Conservation (phyloP, 2,888 invertebrate species). For the Lasioglossum vierecki region DNA sequence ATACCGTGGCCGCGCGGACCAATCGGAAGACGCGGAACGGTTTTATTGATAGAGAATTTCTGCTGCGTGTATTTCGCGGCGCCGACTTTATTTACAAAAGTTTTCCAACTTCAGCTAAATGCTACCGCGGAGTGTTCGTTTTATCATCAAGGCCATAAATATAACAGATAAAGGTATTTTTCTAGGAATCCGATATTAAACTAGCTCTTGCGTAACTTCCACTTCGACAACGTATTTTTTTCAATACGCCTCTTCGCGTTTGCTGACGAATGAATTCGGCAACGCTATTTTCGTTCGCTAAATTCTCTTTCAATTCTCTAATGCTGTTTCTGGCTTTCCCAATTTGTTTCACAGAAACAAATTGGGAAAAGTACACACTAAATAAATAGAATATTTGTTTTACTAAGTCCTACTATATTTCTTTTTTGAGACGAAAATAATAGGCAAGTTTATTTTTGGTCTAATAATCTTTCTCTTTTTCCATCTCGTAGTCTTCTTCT, state of each 20-base stretch:
- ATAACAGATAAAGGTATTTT: background rate
- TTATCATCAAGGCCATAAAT: background rate
- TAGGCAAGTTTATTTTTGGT: no score
- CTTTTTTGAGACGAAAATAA: no score
- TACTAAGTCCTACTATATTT: no score
- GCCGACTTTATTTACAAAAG: background rate
- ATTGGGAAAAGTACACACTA: no score
- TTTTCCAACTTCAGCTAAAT: background rate
- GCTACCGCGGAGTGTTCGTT: background rate
- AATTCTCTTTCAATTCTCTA: no score
- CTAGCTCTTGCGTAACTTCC: background rate
- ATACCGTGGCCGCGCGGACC: background rate
- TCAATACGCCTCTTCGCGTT: background rate
- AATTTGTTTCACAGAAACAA: no score
- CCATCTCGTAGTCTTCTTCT: no score
- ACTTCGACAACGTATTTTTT: background rate
- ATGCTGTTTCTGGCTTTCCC: no score
- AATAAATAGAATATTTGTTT: no score
- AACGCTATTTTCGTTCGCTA: background rate
- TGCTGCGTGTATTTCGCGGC: background rate
- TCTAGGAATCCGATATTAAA: background rate
- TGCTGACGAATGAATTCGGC: conserved; percentile 6
- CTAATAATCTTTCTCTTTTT: no score
- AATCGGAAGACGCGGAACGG: background rate
- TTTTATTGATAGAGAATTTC: background rate